Base-by-base conservation (phyloP, 2,797 vertebrate genomes). In the Lemur catta region DNA sequence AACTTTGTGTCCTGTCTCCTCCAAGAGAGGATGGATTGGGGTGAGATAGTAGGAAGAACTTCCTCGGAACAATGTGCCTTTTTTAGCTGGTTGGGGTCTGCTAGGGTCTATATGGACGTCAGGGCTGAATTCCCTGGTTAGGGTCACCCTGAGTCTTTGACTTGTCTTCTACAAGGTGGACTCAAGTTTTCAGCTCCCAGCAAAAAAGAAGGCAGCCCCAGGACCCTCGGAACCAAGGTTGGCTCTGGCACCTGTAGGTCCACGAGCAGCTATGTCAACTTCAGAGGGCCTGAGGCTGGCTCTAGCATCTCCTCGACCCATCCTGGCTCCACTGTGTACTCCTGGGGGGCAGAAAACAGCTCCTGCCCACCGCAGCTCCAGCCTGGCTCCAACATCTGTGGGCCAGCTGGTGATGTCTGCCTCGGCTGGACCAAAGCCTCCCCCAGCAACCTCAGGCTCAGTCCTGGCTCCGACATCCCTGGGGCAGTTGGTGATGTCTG, bases 151-250 rank as follows among this genome's bases (percentile, higher is more conserved):
- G 79, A 96, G 55, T 71, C 95, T 95, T 46, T 96, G 55, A 79
- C 63, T 93, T 85, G 67, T 92, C 89, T 71, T 94, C 11, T 89
- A 10, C 69, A 95, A 91, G 89, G 98, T 98, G 98, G 97, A 97
- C 89, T 65, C 81, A 4, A 63, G 59, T 61, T 97, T 96, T 92
- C 96, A 90, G 84, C 92, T 89, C 71, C 80, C 81, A n/a, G 69
- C 24, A 4, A 96, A 97, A 89, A 67, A 93, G 91, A 90, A 71
- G 0, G 11, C 74, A 52, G 63, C 84, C 22, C 78, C 72, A 26
- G 72, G 33, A 55, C 50, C 91, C 89, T 61, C 7, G 33, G 93
- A 98, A 92, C 93, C 97, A 15, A 93, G 93, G 57, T 43, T 98
- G 87, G 94, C 89, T 87, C 98, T 95, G 94, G 89, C 98, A 71